Percentiles rank a stretch among this genome's conserved stretches.
Conservation (phyloP, 2,113 vertebrate genomes). For the Quiscalus mexicanus region DNA sequence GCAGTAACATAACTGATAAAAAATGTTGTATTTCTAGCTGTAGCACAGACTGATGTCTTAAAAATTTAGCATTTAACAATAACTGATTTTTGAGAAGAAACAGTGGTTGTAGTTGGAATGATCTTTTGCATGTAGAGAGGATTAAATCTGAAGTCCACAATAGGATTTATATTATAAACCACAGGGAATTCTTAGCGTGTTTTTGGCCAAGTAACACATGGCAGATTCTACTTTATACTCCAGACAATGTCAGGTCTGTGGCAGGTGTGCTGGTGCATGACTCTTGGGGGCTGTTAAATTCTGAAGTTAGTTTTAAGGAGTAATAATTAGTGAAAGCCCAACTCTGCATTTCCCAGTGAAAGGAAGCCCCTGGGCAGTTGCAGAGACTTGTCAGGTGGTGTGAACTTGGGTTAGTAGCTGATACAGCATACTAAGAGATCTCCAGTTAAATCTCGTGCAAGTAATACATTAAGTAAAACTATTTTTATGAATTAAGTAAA, state of each 20-base stretch:
- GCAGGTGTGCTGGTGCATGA: background rate
- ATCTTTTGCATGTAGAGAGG: background rate
- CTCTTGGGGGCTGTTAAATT: background rate
- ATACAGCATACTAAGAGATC: background rate
- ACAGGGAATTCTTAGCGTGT: background rate
- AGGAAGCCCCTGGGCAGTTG: background rate
- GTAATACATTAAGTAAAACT: background rate
- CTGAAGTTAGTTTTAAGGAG: background rate
- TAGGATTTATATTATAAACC: background rate
- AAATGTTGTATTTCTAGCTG: background rate
- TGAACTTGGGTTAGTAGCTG: background rate
- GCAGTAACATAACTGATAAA: background rate
- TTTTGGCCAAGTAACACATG: background rate
- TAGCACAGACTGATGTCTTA: background rate
- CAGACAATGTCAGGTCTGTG: background rate
- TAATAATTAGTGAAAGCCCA: background rate
- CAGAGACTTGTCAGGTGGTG: background rate
- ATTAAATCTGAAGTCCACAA: background rate
- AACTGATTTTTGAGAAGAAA: background rate
- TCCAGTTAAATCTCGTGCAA: background rate
- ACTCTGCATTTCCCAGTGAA: background rate
- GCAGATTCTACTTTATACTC: background rate
- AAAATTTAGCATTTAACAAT: background rate
- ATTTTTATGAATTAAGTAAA: background rate
- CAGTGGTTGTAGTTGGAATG: background rate